Evolutionary conservation across 2,888 invertebrate species (phyloP).

Genomic region (Tromatobia lineatoria): DNA sequence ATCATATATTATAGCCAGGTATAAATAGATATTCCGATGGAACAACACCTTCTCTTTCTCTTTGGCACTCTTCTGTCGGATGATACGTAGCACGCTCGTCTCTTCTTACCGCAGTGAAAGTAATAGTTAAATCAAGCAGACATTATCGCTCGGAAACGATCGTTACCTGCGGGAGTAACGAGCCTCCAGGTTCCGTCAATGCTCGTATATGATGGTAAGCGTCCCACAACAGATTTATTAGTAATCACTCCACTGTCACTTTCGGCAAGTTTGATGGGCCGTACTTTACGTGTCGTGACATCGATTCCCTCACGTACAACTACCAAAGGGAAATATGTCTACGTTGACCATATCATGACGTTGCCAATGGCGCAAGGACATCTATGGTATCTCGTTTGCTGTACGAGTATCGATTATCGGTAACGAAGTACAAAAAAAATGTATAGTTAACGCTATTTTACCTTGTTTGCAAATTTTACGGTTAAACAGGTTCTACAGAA

Average conservation of each 20-base stretch:
- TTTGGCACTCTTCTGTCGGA: constrained; percentile 21
- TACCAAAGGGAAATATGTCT: constrained; percentile 19
- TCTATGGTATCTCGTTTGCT: constrained; percentile 14
- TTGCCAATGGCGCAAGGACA: background rate
- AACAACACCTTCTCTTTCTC: constrained; percentile 29
- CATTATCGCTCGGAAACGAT: constrained; percentile 71
- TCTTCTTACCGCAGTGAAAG: constrained; percentile 60
- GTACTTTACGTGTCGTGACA: constrained; percentile 70
- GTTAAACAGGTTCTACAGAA: background rate
- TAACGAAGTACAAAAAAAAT: constrained; percentile 8
- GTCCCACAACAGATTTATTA: constrained; percentile 70
- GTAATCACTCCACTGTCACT: constrained; percentile 73
- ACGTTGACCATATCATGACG: constrained; percentile 15
- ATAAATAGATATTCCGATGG: constrained; percentile 20
- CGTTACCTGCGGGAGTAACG: constrained; percentile 63
- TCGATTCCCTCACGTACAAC: constrained; percentile 56
- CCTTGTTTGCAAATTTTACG: background rate
- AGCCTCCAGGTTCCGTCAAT: constrained; percentile 34
- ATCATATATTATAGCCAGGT: constrained; percentile 1
- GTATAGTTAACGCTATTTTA: background rate
- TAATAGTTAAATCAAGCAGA: constrained; percentile 64
- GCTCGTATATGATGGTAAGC: constrained; percentile 63
- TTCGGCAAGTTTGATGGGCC: constrained; percentile 72
- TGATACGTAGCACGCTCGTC: constrained; percentile 42
- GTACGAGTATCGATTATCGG: constrained; percentile 14